Percentiles rank a stretch among this genome's conserved stretches.
phyloP scores from a whole-genome alignment of 2,797 vertebrate genomes.

The Anguilla pacifica region DNA sequence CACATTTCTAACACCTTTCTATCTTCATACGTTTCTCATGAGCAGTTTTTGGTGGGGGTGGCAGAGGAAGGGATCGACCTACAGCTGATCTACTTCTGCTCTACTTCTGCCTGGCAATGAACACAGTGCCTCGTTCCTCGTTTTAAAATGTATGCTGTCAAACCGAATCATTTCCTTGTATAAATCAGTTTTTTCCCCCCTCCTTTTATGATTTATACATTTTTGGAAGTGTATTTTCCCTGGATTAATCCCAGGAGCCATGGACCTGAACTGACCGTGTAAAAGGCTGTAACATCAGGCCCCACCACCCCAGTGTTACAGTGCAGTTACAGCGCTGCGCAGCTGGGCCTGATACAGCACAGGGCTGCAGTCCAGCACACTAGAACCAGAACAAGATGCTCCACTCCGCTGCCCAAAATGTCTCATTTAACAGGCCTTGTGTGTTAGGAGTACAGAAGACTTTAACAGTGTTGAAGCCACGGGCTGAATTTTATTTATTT shows the following conservation, averaged over 20 bases:
- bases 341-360: too few relatives aligned
- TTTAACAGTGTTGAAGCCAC: too few relatives aligned
- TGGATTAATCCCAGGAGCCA: neutral
- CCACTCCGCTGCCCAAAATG: too few relatives aligned
- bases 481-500: too few relatives aligned
- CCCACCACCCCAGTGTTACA: neutral
- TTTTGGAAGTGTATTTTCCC: neutral
- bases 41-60: neutral
- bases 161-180: neutral
- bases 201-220: neutral
- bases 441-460: too few relatives aligned
- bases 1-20: neutral
- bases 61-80: neutral
- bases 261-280: neutral
- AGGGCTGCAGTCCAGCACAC: too few relatives aligned
- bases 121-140: neutral
- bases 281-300: too few relatives aligned
- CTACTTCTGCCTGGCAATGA: too few relatives aligned
- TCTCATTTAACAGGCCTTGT: too few relatives aligned
- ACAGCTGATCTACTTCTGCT: neutral
- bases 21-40: neutral
- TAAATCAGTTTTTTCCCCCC: neutral
- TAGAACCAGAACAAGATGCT: too few relatives aligned
- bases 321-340: too few relatives aligned
- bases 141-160: slow-evolving; percentile 9